Base-by-base conservation (phyloP, 2,888 invertebrate genomes). In the Carterocephalus palaemon region DNA sequence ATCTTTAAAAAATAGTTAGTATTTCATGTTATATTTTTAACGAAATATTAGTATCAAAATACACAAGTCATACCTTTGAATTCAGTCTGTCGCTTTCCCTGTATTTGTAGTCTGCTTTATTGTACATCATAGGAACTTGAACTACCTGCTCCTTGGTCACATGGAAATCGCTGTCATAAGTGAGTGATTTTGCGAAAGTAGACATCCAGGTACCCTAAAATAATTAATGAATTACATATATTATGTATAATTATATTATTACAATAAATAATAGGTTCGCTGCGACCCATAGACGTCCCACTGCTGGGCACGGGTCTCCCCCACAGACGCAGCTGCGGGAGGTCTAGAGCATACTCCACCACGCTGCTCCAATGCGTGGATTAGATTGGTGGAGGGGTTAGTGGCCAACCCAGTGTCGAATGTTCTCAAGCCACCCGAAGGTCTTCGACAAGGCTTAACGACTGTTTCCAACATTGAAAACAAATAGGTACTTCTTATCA, bases 61-160 rank as follows among this genome's bases (percentile, higher is more conserved):
- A 12, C 13, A 8, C 10, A 15, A 28, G 15, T 13, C 28, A 5
- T 64, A 81, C 81, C 73, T 81, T 67, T 29, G 83, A 76, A 33
- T 77, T 57, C 1, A 85, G 69, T 51, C 70, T 72, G 1, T 39
- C 2, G 49, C 73, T 75, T 23, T 78, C 73, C 2, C 56, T 69
- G 45, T 79, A 87, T 7, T 54, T 62, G 56, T 78, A 90, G 8
- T 82, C 71, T 2, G 66, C 80, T 39, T 78, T 82, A 22, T 77
- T 76, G 57, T 76, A 79, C 94, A 95, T 95, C 76, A 90, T 93
- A 4, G 91, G 87, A 1, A 93, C 90, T 47, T 91, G 76, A 1
- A 91, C 82, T 1, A 75, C 81, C 20, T 88, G 80, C 0, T 77
- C 81, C 16, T 78, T 78, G 32, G 84, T 81, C 2, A 90, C 59